Conservation (phyloP, 2,113 vertebrate genomes). For the Carassius gibelio region DNA sequence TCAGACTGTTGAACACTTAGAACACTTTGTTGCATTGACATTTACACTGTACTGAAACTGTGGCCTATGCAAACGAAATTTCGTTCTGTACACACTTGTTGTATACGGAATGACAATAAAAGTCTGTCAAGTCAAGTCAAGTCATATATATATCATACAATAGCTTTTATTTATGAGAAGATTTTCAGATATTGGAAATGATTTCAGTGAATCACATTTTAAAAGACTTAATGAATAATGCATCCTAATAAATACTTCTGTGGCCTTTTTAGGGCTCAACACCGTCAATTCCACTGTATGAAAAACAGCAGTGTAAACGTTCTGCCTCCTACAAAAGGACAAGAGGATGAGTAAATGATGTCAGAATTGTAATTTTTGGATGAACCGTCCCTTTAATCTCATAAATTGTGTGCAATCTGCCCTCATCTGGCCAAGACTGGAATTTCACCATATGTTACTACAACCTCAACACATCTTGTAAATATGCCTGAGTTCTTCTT, state of each 20-base stretch:
- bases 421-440: neutral
- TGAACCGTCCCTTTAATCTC: neutral
- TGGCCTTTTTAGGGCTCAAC: neutral
- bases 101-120: no score
- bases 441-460: neutral
- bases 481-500: neutral
- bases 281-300: neutral
- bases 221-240: no score
- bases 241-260: neutral
- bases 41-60: no score
- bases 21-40: no score
- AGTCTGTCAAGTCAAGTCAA: no score
- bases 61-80: no score
- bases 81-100: no score
- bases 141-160: neutral
- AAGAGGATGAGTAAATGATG: neutral
- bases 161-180: neutral
- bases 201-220: no score
- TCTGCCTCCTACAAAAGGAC: neutral
- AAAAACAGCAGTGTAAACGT: neutral
- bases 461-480: neutral
- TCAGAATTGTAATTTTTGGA: neutral
- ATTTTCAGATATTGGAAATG: neutral
- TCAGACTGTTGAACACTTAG: no score
- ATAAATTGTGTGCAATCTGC: neutral